These are phyloP conservation scores for Sebastes miniatus DNA, from an alignment of 2,797 vertebrate genomes.

Conservation along the genomic window DNA sequence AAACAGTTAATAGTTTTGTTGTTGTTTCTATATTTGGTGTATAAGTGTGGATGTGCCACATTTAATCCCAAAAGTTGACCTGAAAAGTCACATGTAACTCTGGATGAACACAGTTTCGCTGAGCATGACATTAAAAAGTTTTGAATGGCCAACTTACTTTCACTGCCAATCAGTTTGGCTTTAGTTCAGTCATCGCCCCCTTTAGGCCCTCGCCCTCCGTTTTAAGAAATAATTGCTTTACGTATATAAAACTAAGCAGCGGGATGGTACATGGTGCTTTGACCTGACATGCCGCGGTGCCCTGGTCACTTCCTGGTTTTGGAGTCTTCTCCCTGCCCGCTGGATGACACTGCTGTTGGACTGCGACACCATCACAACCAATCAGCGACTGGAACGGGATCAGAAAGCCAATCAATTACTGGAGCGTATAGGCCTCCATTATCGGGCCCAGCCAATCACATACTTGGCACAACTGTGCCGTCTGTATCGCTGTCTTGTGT, in stretches of 20 bases:
- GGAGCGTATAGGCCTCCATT: conserved; percentile 40
- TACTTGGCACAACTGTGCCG: conserved; percentile 22
- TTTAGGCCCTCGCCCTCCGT: neutral
- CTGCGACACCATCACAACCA: conserved; percentile 52
- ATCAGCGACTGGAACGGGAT: conserved; percentile 67
- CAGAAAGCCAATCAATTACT: conserved; percentile 65
- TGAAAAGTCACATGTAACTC: neutral
- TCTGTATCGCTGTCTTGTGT: conserved; percentile 16
- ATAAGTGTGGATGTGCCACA: neutral
- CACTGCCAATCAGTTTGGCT: neutral
- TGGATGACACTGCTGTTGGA: conserved; percentile 62
- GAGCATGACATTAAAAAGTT: neutral
- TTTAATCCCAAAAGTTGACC: neutral
- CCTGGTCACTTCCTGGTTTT: conserved; percentile 38
- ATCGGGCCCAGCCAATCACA: conserved; percentile 48
- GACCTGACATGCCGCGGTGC: conserved; percentile 5
- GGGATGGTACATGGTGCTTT: neutral
- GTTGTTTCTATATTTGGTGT: neutral
- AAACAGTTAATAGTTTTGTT: neutral
- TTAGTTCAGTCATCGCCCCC: neutral
- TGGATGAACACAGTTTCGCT: neutral
- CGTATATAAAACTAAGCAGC: neutral
- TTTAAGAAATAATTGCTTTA: neutral
- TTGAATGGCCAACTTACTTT: neutral
- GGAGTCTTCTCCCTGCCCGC: conserved; percentile 23